A percentile compares a stretch with the other conserved stretches of the same genome.
phyloP scores from a whole-genome alignment of 2,888 invertebrate species.

The Rapana venosa region DNA sequence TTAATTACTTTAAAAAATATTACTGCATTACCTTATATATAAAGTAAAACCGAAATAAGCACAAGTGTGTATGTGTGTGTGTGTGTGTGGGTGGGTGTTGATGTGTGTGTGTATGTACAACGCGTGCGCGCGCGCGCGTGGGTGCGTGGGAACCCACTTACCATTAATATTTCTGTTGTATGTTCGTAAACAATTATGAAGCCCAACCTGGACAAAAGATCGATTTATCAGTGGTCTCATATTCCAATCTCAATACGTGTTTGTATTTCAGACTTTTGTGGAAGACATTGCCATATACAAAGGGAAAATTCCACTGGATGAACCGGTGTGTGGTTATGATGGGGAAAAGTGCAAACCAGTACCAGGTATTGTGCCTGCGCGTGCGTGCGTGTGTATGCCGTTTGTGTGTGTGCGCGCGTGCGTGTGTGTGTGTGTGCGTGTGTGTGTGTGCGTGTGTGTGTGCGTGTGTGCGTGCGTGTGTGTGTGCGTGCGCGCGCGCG shows the following conservation, averaged over 20 bases:
- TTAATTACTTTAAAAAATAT: too few relatives aligned
- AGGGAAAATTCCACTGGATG: conserved; percentile 84
- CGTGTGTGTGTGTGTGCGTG: neutral
- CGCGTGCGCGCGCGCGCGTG: too few relatives aligned
- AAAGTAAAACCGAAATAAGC: too few relatives aligned
- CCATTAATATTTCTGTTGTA: too few relatives aligned
- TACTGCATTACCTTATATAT: too few relatives aligned
- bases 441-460: neutral
- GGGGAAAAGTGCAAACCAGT: conserved; percentile 85
- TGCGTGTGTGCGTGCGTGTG: neutral
- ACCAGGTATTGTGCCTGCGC: conserved; percentile 47
- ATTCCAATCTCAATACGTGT: neutral
- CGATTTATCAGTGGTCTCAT: too few relatives aligned
- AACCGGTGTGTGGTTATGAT: conserved; percentile 91
- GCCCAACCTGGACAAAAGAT: too few relatives aligned
- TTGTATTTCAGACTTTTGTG: conserved; percentile 44
- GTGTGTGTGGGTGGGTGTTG: too few relatives aligned
- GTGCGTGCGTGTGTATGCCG: neutral
- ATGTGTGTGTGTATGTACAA: too few relatives aligned
- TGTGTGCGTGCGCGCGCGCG: neutral
- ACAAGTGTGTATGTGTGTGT: too few relatives aligned
- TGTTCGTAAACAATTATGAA: too few relatives aligned
- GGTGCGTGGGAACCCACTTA: too few relatives aligned
- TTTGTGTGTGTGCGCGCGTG: neutral
- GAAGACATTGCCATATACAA: conserved; percentile 78